These are phyloP conservation scores for Agonopterix subpropinquella DNA, from an alignment of 2,888 invertebrate species.

Conservation along the genomic window DNA sequence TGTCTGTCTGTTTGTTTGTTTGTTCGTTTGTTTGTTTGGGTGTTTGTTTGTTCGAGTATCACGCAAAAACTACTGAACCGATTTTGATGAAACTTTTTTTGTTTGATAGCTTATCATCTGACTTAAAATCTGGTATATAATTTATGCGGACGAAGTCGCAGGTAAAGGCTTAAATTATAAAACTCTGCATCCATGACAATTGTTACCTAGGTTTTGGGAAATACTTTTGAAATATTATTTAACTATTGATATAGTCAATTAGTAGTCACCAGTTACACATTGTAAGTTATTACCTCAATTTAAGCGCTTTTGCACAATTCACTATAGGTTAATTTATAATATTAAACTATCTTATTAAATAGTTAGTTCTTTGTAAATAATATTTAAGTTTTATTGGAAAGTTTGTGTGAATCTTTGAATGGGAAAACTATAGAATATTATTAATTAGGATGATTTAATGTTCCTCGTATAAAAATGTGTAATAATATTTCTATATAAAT, in stretches of 20 bases:
- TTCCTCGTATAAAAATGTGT: neutral
- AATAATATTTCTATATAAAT: no score
- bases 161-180: neutral
- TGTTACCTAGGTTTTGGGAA: constrained; percentile 61
- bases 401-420: no score
- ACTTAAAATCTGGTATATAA: no score
- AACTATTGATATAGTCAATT: constrained; percentile 53
- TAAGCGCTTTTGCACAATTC: constrained; percentile 72
- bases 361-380: constrained; percentile 42
- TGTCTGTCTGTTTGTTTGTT: no score
- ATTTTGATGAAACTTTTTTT: no score
- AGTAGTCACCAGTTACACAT: constrained; percentile 71
- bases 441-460: neutral
- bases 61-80: no score
- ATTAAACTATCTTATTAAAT: constrained; percentile 13
- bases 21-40: no score
- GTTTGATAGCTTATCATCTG: no score
- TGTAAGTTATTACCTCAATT: constrained; percentile 72
- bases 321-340: constrained; percentile 43
- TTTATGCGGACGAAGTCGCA: no score
- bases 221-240: constrained; percentile 42
- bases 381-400: constrained; percentile 16
- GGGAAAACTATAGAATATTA: no score
- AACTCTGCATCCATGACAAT: constrained; percentile 54
- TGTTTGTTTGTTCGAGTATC: no score